Conservation (phyloP, 2,888 invertebrate species). For the Drosophila subquinaria region DNA sequence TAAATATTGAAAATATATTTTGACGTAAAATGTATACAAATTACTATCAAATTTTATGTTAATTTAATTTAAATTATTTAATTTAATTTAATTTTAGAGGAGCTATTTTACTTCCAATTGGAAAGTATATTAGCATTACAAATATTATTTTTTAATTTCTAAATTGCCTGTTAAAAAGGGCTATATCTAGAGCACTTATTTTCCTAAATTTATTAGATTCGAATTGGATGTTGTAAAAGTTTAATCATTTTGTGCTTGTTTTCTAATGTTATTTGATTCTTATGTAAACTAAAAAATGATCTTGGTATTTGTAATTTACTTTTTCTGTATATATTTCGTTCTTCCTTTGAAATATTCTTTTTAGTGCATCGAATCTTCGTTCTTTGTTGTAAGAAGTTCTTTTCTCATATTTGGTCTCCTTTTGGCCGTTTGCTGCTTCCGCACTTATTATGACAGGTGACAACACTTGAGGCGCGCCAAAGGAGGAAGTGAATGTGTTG, state of each 20-base stretch:
- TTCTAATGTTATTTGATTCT: neutral
- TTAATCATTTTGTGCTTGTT: no score
- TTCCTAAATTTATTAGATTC: no score
- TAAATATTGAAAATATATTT: no score
- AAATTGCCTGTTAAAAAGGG: no score
- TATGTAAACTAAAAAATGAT: neutral
- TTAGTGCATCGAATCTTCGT: slow-evolving; percentile 24
- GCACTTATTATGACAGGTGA: slow-evolving; percentile 82
- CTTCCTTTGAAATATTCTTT: neutral
- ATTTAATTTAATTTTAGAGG: no score
- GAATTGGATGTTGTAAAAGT: no score
- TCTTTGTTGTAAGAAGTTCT: neutral
- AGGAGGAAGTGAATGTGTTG: slow-evolving; percentile 78
- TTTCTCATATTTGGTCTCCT: slow-evolving; percentile 22
- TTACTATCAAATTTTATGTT: no score
- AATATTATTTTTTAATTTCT: no score
- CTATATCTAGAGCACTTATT: no score
- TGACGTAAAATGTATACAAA: no score
- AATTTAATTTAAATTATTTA: no score
- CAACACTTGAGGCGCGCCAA: slow-evolving; percentile 81
- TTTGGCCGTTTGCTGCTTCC: slow-evolving; percentile 65
- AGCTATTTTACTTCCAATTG: neutral
- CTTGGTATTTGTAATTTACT: neutral
- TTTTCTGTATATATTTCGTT: neutral
- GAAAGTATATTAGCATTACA: neutral